Base-by-base conservation (phyloP, 1,140 invertebrate genomes). In the Tetragnatha versicolor region DNA sequence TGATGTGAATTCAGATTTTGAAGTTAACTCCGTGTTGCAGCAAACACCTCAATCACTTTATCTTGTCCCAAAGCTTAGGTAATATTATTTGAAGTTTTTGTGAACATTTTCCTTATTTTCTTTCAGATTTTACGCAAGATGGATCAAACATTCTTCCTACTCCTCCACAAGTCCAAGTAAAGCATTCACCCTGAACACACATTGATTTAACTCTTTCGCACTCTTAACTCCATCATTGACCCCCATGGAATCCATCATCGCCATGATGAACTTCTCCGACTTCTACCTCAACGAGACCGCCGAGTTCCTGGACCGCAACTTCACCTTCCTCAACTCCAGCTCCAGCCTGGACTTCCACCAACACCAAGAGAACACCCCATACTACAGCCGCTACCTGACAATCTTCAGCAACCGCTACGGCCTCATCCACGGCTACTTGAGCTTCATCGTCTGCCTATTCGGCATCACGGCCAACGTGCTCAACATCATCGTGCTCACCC, bases 391-490 rank as follows among this genome's bases (percentile, higher is more conserved):
- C 14, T 68, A 78, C 33, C 22, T 78, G 20, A 58, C 35, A 31
- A 17, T 45, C 17, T 78, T 51, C 31, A 22, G 58, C 5, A 58
- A 73, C n/a, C 29, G 35, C 7, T 73, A 80, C 31, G 51, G 55
- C 29, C 47, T 63, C 6, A 80, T 90, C 9, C 93, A 95, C 84
- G 91, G 91, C 0, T 92, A 92, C 84, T 83, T 91, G 33, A 89
- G 91, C 22, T 85, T 93, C 3, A 81, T 89, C 0, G 91, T 97
- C 2, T 97, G 95, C 84, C 85, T 93, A 31, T 93, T 96, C 81
- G 95, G 95, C 20, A 92, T 92, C 51, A 86, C 96, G 61, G 92
- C 94, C 17, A 98, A 98, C 84, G 87, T 93, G 14, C 85, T 96
- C 47, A 97, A 96, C 83, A 92, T 97, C 47, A 90, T 93, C 3